A percentile compares a stretch with the other conserved stretches of the same genome.
These are phyloP conservation scores for Idaea biselata DNA, from an alignment of 2,888 invertebrate genomes.

Conservation along the genomic window DNA sequence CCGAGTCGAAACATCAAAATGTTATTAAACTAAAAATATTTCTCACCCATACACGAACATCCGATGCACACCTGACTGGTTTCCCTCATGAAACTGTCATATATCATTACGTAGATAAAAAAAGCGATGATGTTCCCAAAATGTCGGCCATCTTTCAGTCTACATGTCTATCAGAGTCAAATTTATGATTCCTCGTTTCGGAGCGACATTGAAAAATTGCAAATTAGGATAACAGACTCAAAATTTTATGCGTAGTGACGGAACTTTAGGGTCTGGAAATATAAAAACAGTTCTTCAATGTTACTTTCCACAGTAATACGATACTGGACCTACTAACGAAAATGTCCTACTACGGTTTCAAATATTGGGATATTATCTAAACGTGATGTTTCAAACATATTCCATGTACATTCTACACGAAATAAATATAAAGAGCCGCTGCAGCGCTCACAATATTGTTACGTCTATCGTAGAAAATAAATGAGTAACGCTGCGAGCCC, in stretches of 20 bases:
- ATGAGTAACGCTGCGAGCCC: too few relatives aligned
- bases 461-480: too few relatives aligned
- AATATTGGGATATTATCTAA: too few relatives aligned
- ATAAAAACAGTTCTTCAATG: background rate
- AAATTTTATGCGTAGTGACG: slow-evolving; percentile 3
- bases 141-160: background rate
- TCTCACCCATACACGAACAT: background rate
- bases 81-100: background rate
- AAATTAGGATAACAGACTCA: slow-evolving; percentile 19
- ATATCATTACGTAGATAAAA: background rate
- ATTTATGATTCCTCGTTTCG: slow-evolving; percentile 33
- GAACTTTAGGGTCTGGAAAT: slow-evolving; percentile 16
- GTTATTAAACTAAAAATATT: background rate
- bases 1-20: too few relatives aligned
- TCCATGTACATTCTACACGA: too few relatives aligned
- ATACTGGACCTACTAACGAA: too few relatives aligned
- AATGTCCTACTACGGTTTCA: too few relatives aligned
- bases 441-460: too few relatives aligned
- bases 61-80: background rate
- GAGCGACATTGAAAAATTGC: slow-evolving; percentile 34
- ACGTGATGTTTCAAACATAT: too few relatives aligned
- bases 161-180: slow-evolving; percentile 30
- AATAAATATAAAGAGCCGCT: too few relatives aligned
- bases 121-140: background rate
- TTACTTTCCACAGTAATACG: too few relatives aligned